These are phyloP conservation scores for Sarcophaga rosellei DNA, from an alignment of 2,888 invertebrate species.

Conservation along the genomic window DNA sequence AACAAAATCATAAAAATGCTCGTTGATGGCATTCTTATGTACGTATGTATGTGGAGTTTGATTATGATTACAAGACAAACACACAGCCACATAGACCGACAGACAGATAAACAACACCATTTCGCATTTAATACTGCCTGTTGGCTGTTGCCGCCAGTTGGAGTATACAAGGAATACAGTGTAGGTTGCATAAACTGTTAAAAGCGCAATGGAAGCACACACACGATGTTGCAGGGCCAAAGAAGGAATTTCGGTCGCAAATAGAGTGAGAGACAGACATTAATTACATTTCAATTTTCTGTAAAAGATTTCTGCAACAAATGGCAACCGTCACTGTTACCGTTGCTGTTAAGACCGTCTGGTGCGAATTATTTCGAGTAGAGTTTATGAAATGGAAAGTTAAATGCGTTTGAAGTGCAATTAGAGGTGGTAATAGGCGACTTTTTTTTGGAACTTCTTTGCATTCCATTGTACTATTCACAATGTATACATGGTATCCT, in stretches of 20 bases:
- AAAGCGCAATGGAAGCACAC: background rate
- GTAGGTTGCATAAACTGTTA: background rate
- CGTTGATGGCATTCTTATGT: slow-evolving; percentile 36
- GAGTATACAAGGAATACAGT: background rate
- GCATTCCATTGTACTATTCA: too few relatives aligned
- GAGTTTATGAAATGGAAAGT: slow-evolving; percentile 1
- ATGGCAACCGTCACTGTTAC: slow-evolving; percentile 29
- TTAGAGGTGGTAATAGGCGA: background rate
- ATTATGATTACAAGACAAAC: slow-evolving; percentile 41
- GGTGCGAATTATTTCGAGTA: slow-evolving; percentile 43
- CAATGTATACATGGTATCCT: too few relatives aligned
- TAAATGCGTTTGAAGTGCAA: background rate
- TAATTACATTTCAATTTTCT: slow-evolving; percentile 61
- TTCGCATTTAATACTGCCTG: background rate
- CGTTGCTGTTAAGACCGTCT: slow-evolving; percentile 17
- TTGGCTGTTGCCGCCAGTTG: background rate
- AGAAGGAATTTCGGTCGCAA: background rate
- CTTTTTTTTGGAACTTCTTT: background rate
- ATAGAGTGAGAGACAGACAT: slow-evolving; percentile 23
- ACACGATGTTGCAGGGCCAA: background rate
- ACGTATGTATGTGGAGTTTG: slow-evolving; percentile 24
- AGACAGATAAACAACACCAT: background rate
- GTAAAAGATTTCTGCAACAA: slow-evolving; percentile 34
- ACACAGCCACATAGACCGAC: background rate
- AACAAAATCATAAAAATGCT: background rate